phyloP scores from a whole-genome alignment of 2,888 invertebrate species.

The Drosophila acutilabella region DNA sequence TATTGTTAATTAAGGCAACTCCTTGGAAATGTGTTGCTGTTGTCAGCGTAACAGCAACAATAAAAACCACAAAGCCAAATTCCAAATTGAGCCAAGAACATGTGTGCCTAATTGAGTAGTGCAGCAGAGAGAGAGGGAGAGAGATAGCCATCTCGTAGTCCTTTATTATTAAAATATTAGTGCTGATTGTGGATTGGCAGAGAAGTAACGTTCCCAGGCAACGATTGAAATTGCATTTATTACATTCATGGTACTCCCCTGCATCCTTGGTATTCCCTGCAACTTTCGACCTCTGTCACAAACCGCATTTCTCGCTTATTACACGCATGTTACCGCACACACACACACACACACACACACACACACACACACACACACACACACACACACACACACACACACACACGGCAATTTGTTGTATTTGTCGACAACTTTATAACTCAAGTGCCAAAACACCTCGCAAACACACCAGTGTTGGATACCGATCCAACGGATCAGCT shows the following conservation, averaged over 20 bases:
- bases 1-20: background rate
- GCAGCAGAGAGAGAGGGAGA: conserved; percentile 3
- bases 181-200: background rate
- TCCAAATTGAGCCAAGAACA: conserved; percentile 19
- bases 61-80: conserved; percentile 1
- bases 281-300: background rate
- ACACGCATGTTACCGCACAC: background rate
- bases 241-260: too few relatives aligned
- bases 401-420: too few relatives aligned
- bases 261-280: background rate
- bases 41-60: conserved; percentile 11
- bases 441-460: too few relatives aligned
- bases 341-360: background rate
- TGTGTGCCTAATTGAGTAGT: conserved; percentile 43
- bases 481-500: too few relatives aligned
- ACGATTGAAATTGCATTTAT: conserved; percentile 9
- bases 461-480: too few relatives aligned
- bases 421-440: too few relatives aligned
- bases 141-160: too few relatives aligned
- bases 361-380: background rate
- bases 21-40: conserved; percentile 1
- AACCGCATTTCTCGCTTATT: conserved; percentile 6
- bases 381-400: too few relatives aligned
- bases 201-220: conserved; percentile 26
- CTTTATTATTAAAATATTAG: conserved; percentile 28